Evolutionary conservation across 1,140 invertebrate genomes (phyloP).

Genomic region (Papilio dardanus): DNA sequence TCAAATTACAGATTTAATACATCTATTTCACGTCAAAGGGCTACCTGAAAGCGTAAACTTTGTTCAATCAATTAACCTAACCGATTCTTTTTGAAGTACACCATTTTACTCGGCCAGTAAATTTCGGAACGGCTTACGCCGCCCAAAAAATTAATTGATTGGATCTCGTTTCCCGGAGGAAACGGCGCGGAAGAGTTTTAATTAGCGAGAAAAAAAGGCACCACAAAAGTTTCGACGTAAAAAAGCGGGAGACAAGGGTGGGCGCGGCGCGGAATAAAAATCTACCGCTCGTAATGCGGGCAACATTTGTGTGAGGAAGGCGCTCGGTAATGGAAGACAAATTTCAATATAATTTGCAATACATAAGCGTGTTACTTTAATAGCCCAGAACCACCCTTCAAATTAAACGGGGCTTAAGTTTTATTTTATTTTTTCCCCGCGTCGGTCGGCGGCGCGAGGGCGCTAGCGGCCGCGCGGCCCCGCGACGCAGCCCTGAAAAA

Average conservation of each 20-base stretch:
- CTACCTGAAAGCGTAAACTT: conserved; percentile 43
- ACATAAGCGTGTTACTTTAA: conserved; percentile 84
- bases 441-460: conserved; percentile 64
- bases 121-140: conserved; percentile 77
- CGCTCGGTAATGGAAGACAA: conserved; percentile 82
- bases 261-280: conserved; percentile 79
- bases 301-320: conserved; percentile 82
- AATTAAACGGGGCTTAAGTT: conserved; percentile 84
- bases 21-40: neutral
- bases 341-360: conserved; percentile 84
- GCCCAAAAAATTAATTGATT: conserved; percentile 81
- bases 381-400: conserved; percentile 83
- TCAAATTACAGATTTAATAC: conserved; percentile 19
- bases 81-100: conserved; percentile 63
- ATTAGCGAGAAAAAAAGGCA: conserved; percentile 81
- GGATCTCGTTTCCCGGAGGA: conserved; percentile 79
- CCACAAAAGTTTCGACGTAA: conserved; percentile 79
- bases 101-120: conserved; percentile 71
- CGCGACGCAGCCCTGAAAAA: conserved; percentile 72
- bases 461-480: conserved; percentile 50
- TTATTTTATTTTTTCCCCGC: conserved; percentile 82
- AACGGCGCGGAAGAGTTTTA: conserved; percentile 82
- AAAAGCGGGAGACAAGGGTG: conserved; percentile 80
- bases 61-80: conserved; percentile 59
- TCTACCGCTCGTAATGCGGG: conserved; percentile 79